A percentile compares a stretch with the other conserved stretches of the same genome.
phyloP scores from a whole-genome alignment of 2,888 invertebrate genomes.

The Cynaeus angustus region DNA sequence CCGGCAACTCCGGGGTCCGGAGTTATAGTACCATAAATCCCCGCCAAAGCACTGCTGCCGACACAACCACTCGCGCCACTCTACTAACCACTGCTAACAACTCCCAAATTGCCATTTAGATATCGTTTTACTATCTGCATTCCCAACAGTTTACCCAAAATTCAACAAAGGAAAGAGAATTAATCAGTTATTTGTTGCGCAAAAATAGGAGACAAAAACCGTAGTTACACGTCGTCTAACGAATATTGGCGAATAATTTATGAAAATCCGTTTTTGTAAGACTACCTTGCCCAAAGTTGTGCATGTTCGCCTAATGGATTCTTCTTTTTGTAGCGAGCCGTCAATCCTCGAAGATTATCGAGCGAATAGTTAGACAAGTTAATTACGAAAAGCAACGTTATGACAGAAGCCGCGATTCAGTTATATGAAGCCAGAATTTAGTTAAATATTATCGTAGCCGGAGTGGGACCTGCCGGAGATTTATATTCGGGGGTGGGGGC shows the following conservation, averaged over 20 bases:
- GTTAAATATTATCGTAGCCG: slow-evolving; percentile 71
- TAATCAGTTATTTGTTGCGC: too few relatives aligned
- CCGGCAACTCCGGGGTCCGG: slow-evolving; percentile 62
- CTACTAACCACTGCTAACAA: slow-evolving; percentile 71
- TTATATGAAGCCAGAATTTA: slow-evolving; percentile 71
- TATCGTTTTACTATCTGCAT: slow-evolving; percentile 61
- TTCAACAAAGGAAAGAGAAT: background rate
- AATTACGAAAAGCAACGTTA: slow-evolving; percentile 21
- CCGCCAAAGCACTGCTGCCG: slow-evolving; percentile 66
- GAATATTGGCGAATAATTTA: background rate
- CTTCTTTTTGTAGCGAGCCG: slow-evolving; percentile 18
- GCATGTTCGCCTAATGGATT: slow-evolving; percentile 12
- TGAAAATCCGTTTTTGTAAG: slow-evolving; percentile 3
- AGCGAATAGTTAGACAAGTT: slow-evolving; percentile 20
- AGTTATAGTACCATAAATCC: slow-evolving; percentile 67
- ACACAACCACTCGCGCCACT: slow-evolving; percentile 67
- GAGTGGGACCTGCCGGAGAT: slow-evolving; percentile 71
- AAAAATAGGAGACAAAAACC: too few relatives aligned
- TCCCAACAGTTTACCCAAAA: slow-evolving; percentile 41
- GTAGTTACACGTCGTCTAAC: background rate
- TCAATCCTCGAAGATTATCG: slow-evolving; percentile 27
- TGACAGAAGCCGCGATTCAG: slow-evolving; percentile 57
- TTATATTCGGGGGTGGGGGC: slow-evolving; percentile 66
- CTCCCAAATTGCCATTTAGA: slow-evolving; percentile 70
- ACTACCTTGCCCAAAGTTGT: slow-evolving; percentile 1